Evolutionary conservation across 2,888 invertebrate species (phyloP), one percentile per base, ranked within the genome.

Genomic region (Furcula furcula): DNA sequence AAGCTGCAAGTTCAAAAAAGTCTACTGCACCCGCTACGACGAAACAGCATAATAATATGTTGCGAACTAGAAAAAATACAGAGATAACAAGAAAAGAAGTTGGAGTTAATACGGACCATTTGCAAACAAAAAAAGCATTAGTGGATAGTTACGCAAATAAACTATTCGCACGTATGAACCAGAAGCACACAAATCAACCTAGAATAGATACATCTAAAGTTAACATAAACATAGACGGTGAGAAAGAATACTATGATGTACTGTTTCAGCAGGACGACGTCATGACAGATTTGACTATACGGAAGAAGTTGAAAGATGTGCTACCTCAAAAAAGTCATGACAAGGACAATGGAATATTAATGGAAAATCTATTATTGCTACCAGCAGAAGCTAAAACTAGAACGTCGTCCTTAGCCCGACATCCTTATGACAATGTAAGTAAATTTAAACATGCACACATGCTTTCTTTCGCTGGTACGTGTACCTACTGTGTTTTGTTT

Each of bases 141-240:
- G 63, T 79, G 4, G 74, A 80, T 3, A 60, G 57, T 10, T 77
- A 71, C 29, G 74, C 77, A 3, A 68, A 61, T 39, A 65, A 61
- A 33, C 28, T 74, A 11, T 47, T 52, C 2, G 49, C 58, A 20
- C 55, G 48, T 25, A 47, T 66, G 39, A 48, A 51, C 40, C 46
- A 45, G 36, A 49, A 29, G 21, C 28, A n/a, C n/a, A n/a, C 31
- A 1, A 46, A 43, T 19, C 44, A 40, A 5, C 46, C 62, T 1
- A 63, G 46, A 39, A 55, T 46, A 18, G 45, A 56, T 19, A 52
- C 57, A 20, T 81, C 85, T 6, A 74, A 65, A 46, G 59, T 81
- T 5, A 64, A 74, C 9, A 54, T 83, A 16, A 76, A 78, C 43
- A 78, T 84, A 34, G 72, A 82, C 7, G 70, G 65, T 29, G 73